Evolutionary conservation across 2,113 vertebrate genomes (phyloP), one percentile per base, ranked within the genome.

Genomic region (Turdus rufiventris): DNA sequence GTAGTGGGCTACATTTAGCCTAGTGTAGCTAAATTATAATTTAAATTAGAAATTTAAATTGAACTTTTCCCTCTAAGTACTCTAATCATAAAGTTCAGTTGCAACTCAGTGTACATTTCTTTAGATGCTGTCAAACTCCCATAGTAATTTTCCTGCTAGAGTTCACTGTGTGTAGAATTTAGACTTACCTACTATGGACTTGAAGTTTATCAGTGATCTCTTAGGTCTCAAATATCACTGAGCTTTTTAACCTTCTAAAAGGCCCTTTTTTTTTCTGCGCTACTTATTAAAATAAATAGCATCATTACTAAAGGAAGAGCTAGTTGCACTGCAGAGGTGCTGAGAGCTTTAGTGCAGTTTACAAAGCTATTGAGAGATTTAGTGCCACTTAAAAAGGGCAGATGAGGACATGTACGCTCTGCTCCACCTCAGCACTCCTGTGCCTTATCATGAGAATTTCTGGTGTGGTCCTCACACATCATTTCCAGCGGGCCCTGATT

Each of bases 201-300:
- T 77, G 84, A 96, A 97, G 96, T 95, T 95, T 96, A 94, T 94
- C 96, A 93, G 86, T 86, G 91, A 96, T 96, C 90, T 90, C 95
- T 94, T 78, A 89, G 89, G 77, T 97, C 96, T 96, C 96, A 96
- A 89, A 95, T 94, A 96, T 81, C 95, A 81, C 93, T 94, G 94
- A 96, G 95, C 96, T 97, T 96, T 94, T 93, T 91, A 96, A 94
- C 89, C 91, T 97, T 89, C 85, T 95, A 92, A 94, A 93, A 93
- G 74, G 84, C 57, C 70, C 19, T 54, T 70, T 85, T 93, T 70
- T 67, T 82, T 60, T 14, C 85, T 53, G 19, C 40, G 54, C 88
- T 93, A 58, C 92, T 85, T 96, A 96, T 96, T 97, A 96, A 95
- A 96, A 96, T 89, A 93, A 96, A 96, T 95, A 95, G 94, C 92